Percentiles rank a stretch among this genome's conserved stretches.
phyloP scores from a whole-genome alignment of 1,140 invertebrate species.

The Lepidurus couesii region DNA sequence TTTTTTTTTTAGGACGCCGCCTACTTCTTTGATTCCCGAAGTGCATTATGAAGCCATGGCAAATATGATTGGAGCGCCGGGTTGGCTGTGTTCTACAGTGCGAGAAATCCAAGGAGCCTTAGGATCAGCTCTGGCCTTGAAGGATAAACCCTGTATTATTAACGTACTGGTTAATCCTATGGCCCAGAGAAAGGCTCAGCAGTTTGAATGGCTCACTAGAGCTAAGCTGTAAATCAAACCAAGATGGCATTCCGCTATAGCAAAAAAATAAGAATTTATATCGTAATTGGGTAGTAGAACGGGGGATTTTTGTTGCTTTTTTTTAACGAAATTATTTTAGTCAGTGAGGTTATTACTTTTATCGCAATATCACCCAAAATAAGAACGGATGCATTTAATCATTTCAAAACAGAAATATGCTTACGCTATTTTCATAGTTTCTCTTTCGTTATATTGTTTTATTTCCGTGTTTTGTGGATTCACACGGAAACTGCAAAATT shows the following conservation, averaged over 20 bases:
- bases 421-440: too few relatives aligned
- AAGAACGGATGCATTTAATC: too few relatives aligned
- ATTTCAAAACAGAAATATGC: too few relatives aligned
- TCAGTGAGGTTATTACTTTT: too few relatives aligned
- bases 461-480: too few relatives aligned
- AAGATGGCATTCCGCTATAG: too few relatives aligned
- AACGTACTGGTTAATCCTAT: slow-evolving; percentile 84
- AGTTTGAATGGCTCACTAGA: slow-evolving; percentile 84
- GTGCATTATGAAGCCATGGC: slow-evolving; percentile 85
- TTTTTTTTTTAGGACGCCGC: slow-evolving; percentile 63
- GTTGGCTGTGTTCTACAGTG: slow-evolving; percentile 70
- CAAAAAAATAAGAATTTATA: background rate
- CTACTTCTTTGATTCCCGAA: slow-evolving; percentile 66
- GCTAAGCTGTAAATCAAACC: slow-evolving; percentile 64
- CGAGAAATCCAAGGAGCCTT: slow-evolving; percentile 67
- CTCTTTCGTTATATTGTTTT: too few relatives aligned
- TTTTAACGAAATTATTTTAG: too few relatives aligned
- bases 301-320: too few relatives aligned
- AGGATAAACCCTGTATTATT: slow-evolving; percentile 72
- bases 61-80: slow-evolving; percentile 71
- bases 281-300: background rate
- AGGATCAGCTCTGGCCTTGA: slow-evolving; percentile 55
- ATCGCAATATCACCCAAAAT: too few relatives aligned
- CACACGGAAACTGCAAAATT: too few relatives aligned
- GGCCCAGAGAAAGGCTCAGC: slow-evolving; percentile 83